A percentile compares a stretch with the other conserved stretches of the same genome.
Conservation (phyloP, 1,140 invertebrate genomes). For the Armadillidium nasatum region DNA sequence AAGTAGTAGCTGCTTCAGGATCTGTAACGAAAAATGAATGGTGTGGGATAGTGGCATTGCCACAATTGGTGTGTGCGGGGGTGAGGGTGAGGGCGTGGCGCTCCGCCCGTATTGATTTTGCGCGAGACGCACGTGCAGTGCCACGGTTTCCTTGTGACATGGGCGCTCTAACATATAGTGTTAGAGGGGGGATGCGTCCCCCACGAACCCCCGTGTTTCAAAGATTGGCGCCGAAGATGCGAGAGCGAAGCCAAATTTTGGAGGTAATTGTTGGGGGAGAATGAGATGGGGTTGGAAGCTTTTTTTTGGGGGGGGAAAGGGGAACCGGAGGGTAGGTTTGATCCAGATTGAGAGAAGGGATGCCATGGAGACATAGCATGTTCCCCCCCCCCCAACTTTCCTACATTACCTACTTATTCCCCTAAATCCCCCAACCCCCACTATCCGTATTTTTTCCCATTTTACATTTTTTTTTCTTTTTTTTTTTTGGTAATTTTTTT, state of each 20-base stretch:
- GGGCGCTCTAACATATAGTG: background rate
- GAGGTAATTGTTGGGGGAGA: background rate
- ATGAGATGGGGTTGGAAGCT: background rate
- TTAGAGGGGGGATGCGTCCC: background rate
- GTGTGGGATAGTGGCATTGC: background rate
- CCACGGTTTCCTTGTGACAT: constrained; percentile 1
- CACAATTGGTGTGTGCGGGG: background rate
- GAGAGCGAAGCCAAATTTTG: constrained; percentile 1
- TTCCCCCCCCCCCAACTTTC: background rate
- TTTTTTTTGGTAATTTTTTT: background rate
- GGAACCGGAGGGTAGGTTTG: background rate
- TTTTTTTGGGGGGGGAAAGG: no score
- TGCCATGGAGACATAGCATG: background rate
- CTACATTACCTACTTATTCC: background rate
- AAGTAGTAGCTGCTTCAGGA: background rate
- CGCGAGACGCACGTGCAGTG: constrained; percentile 6
- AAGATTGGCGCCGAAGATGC: constrained; percentile 8
- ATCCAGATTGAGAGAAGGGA: background rate
- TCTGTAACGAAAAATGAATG: background rate
- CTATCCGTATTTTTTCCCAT: background rate
- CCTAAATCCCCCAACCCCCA: background rate
- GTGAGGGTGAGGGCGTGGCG: background rate
- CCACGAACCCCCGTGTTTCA: background rate
- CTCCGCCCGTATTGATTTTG: background rate
- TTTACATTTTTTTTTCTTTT: background rate